Conservation (phyloP, 2,888 invertebrate genomes). For the Bursaphelenchus okinawaensis region DNA sequence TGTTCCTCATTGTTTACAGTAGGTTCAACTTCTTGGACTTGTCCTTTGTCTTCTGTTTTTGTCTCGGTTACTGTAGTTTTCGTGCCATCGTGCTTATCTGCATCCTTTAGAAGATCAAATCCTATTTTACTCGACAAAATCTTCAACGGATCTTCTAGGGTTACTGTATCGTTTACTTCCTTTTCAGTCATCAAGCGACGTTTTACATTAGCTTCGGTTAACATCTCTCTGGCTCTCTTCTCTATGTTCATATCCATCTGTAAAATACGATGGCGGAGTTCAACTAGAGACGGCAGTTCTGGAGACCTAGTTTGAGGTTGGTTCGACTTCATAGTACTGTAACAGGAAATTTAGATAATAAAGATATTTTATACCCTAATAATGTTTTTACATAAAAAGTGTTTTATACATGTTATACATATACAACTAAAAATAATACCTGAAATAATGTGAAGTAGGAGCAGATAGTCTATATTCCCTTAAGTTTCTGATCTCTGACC, state of each 20-base stretch:
- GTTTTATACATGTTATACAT: neutral
- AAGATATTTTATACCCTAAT: no score
- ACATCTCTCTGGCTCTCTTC: conserved; percentile 8
- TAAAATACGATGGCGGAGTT: conserved; percentile 16
- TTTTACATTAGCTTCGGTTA: neutral
- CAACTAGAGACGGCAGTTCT: conserved; percentile 16
- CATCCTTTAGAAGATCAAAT: no score
- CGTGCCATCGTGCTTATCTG: neutral
- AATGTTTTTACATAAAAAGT: neutral
- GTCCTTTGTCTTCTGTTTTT: neutral
- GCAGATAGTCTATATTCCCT: conserved; percentile 16
- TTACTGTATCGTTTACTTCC: neutral
- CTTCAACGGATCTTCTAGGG: neutral
- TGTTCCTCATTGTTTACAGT: neutral
- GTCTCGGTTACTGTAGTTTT: neutral
- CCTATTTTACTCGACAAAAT: neutral
- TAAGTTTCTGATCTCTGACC: conserved; percentile 2
- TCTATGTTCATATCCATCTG: conserved; percentile 14
- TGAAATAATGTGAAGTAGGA: conserved; percentile 16
- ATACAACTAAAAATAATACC: neutral
- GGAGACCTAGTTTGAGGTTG: no score
- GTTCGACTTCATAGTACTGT: no score
- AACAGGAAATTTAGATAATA: no score
- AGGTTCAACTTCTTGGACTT: neutral
- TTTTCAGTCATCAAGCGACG: neutral